Base-by-base conservation (phyloP, 2,797 vertebrate species). In the Galago senegalensis region DNA sequence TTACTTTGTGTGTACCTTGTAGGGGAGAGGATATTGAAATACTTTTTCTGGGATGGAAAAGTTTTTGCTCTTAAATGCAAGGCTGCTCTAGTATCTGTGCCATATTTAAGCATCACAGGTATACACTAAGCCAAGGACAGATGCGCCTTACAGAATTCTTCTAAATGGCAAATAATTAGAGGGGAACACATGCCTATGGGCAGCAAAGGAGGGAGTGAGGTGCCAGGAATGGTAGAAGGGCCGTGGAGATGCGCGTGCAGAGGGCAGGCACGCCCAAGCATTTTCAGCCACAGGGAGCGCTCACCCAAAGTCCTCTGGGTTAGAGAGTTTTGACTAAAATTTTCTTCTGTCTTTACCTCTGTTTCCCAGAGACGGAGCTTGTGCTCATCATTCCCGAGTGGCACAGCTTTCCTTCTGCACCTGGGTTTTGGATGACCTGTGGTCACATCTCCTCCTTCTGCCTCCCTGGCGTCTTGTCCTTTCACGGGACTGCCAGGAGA, bases 211-310 rank as follows among this genome's bases (percentile, higher is more conserved):
- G 95, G 97, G 96, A 96, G 90, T 97, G 94, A 97, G 95, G 95
- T 94, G 96, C 88, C 94, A 96, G 95, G 93, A 97, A 96, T 96
- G 97, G 94, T 95, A 97, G 96, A 95, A 96, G 40, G 93, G 91
- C 92, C 43, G 67, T 40, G 56, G 95, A 97, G 96, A 96, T 94
- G 90, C 92, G 34, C 49, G 87, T 63, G 60, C 89, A 94, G 93
- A 91, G 65, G 88, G 6, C 37, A 86, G 84, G 80, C 49, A 80
- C 76, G 93, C 70, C 56, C 81, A 90, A 76, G 93, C 34, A 77
- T 12, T 73, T 67, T 88, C 72, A 82, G 73, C 90, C 96, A 29
- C 56, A 79, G 76, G 88, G 89, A 56, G 60, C 90, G 92, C 3
- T 95, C 79, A 34, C 77, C 91, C 58, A 67, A 70, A 80, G 29